Base-by-base conservation (phyloP, 2,113 vertebrate genomes). In the Rissa tridactyla region DNA sequence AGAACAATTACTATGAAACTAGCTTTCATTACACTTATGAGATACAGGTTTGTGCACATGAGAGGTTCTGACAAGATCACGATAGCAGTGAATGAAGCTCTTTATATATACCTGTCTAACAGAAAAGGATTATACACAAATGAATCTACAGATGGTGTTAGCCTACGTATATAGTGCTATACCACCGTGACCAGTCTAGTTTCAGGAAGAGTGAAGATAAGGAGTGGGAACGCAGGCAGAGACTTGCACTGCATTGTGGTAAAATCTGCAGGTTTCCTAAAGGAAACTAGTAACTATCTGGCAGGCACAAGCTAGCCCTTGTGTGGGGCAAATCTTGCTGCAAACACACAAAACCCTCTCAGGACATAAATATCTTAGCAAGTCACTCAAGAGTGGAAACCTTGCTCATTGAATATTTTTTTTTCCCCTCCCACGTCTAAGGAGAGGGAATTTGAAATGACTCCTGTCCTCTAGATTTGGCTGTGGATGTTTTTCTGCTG, bases 201-300 rank as follows among this genome's bases (percentile, higher is more conserved):
- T 95, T 86, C 96, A 96, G 96, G 75, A 70, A 70, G 62, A 92
- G 70, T 32, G 73, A 58, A 86, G 91, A 97, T 94, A 96, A 95
- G 70, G 73, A 92, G 21, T 27, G 65, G 83, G 73, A 88, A 34
- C 47, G 29, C 65, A 92, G 87, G 69, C 64, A 92, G 82, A 46
- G 64, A 32, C 29, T 82, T 81, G 51, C 14, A 25, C 36, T 92
- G 80, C 58, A 40, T 26, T 94, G 40, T 79, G 49, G 72, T 57
- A 52, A 57, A 85, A 86, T 58, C 73, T 89, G 70, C 36, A 38
- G 80, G 54, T 49, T 65, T 97, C 72, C 52, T 72, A 51, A 58
- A 87, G 66, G 36, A 76, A 85, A 38, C 25, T 5, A 44, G 10
- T 25, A 38, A 47, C 40, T 71, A 8, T 62, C 68, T 86, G 51